These are phyloP conservation scores for Antedon bifida DNA, from an alignment of 35 echinoderm and acorn worm species.

Conservation along the genomic window DNA sequence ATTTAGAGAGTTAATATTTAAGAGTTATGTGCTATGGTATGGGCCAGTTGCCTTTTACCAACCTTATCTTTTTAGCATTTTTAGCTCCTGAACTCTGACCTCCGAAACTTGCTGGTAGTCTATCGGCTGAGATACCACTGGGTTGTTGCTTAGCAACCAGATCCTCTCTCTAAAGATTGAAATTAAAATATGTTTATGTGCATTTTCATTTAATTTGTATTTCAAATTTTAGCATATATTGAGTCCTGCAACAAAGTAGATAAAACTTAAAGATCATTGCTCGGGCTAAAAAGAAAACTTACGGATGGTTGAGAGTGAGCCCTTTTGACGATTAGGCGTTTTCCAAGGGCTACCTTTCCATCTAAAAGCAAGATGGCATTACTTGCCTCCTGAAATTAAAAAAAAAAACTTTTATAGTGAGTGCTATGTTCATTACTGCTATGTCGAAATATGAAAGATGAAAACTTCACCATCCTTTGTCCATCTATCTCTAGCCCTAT, in stretches of 20 bases:
- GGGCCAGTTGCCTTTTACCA: too few species aligned
- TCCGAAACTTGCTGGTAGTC: neutral
- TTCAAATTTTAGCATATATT: too few species aligned
- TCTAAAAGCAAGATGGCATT: conserved; percentile 61
- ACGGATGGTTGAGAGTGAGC: conserved; percentile 79
- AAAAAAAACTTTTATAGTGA: neutral
- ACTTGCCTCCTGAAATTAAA: conserved; percentile 52
- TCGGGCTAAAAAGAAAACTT: neutral
- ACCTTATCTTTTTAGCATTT: neutral
- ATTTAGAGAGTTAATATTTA: too few species aligned
- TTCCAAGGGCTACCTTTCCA: conserved; percentile 75
- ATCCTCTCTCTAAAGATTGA: neutral
- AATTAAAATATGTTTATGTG: neutral
- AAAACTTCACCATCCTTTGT: neutral
- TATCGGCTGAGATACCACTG: neutral
- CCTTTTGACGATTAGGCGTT: conserved; percentile 70
- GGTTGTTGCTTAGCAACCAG: neutral
- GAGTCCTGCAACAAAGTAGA: too few species aligned
- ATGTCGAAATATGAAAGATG: too few species aligned
- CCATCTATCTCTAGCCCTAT: neutral
- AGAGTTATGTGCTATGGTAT: too few species aligned
- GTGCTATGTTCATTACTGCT: too few species aligned
- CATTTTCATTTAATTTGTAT: too few species aligned
- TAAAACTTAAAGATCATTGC: too few species aligned
- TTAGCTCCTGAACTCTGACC: neutral